Base-by-base conservation (phyloP, 2,113 vertebrate species). In the Paratilapia polleni region DNA sequence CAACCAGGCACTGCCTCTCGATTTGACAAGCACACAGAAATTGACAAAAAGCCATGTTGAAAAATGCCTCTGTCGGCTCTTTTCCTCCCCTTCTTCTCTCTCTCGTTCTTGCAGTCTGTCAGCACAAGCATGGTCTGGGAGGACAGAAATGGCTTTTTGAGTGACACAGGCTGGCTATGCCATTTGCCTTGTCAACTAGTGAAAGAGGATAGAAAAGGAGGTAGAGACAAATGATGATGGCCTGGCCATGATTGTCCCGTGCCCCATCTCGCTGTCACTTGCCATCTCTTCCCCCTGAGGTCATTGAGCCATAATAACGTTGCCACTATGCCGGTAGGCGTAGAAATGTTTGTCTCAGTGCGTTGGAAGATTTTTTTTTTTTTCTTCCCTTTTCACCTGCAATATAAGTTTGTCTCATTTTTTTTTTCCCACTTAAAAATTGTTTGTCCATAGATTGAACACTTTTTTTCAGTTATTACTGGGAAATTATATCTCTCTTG, bases 111-210 rank as follows among this genome's bases (percentile, higher is more conserved):
- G 88, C 87, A 88, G 74, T 90, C 91, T 89, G 91, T 91, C 94
- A 94, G 85, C 90, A 80, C 77, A 75, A 89, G 84, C 90, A 87
- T 75, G 31, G 86, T 84, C 81, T 83, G 86, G 82, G 87, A 89
- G 89, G 91, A 91, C 92, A 95, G 90, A 94, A 93, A 95, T 95
- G 95, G 92, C 91, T 94, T 95, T 96, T 93, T 95, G 94, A 96
- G 94, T 94, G 94, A 94, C 94, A 94, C 77, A 47, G 90, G 80
- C 89, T 79, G 90, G 90, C 88, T 78, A 58, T 90, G 87, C 86
- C 91, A 92, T 95, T 94, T 91, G 87, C 84, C 79, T 79, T 85
- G 88, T 94, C 93, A 92, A 87, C 89, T 82, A 77, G 90, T 86
- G 88, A 91, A 86, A 87, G 89, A 89, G 84, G 84, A 89, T 80